phyloP scores from a whole-genome alignment of 2,888 invertebrate species.

The Dryobotodes eremita region DNA sequence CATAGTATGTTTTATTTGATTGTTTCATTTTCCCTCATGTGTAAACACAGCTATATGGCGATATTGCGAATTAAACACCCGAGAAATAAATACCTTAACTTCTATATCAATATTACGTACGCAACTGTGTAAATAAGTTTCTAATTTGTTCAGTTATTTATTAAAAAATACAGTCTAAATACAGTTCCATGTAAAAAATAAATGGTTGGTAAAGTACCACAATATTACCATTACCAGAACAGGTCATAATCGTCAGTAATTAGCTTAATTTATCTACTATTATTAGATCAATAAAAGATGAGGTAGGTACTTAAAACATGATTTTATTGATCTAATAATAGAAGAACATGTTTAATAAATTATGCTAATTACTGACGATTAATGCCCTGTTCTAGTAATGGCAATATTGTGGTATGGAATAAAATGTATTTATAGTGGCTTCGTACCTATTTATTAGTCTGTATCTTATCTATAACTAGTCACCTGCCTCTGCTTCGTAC shows the following conservation, averaged over 20 bases:
- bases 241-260: no score
- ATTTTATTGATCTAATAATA: background rate
- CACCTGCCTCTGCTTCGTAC: no score
- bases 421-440: no score
- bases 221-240: no score
- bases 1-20: no score
- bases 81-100: no score
- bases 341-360: constrained; percentile 11
- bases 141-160: background rate
- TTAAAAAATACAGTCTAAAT: background rate
- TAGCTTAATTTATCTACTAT: no score
- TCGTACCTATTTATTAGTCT: background rate
- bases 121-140: background rate
- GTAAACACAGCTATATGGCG: no score
- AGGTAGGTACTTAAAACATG: no score
- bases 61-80: no score
- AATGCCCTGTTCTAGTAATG: background rate
- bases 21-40: no score
- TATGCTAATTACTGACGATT: background rate
- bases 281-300: no score
- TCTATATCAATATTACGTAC: background rate
- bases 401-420: background rate
- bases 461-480: background rate
- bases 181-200: background rate
- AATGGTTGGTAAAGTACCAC: background rate